Base-by-base conservation (phyloP, 2,797 vertebrate genomes). In the Orestias chungarensis region DNA sequence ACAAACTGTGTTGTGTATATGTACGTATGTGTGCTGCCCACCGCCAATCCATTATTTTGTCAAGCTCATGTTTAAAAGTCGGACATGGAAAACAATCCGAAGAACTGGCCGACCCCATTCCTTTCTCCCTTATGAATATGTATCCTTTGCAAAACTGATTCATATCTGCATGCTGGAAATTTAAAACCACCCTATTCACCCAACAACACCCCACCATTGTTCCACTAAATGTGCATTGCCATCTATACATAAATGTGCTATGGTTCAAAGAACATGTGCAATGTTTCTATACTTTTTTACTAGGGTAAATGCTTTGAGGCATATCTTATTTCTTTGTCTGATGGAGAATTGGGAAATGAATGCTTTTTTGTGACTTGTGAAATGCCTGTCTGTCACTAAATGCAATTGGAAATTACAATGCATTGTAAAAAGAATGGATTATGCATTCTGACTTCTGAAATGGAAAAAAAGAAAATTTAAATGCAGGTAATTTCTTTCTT, bases 91-190 rank as follows among this genome's bases (percentile, higher is more conserved):
- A 87, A 89, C 85, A 90, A 91, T 89, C 83, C 89, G 79, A 84
- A 91, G 84, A 87, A 88, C 83, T 82, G 77, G 78, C 81, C 76
- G 81, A 92, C 88, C 92, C 81, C 88, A 92, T 92, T 93, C 90
- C 89, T 74, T 82, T 86, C 74, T 81, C 91, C 85, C 84, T 8
- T 75, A 88, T 92, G 90, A 92, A 91, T 92, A 92, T 89, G 85
- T 84, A 91, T 90, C 79, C 77, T 78, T 84, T 74, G 83, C 84
- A 82, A 92, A 89, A 86, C 77, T 82, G 91, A 92, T 93, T 87
- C 90, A 82, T 91, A 92, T 92, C 89, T 87, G 77, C 79, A 80
- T 54, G 64, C 68, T 87, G 76, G 82, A 82, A 88, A 82, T 89
- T 83, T 83, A 79, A 89, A 86, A 40, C 59, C 35, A 62, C 12